Percentiles rank a stretch among this genome's conserved stretches.
phyloP scores from a whole-genome alignment of 2,888 invertebrate genomes.

The Neoascia interrupta region DNA sequence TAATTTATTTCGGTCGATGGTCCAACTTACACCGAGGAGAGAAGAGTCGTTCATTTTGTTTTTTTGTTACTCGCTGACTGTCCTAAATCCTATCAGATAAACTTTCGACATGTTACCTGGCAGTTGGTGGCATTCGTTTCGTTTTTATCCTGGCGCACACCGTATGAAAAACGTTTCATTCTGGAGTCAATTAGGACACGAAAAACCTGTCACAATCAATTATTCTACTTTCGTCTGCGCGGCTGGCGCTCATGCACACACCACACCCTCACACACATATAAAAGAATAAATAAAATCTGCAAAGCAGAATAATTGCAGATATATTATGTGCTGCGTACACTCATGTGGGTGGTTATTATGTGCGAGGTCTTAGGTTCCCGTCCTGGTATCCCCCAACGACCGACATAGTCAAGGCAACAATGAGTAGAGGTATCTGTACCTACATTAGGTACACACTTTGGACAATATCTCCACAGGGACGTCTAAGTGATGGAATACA shows the following conservation, averaged over 20 bases:
- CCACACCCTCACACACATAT: background rate
- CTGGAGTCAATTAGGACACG: slow-evolving; percentile 45
- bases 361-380: too few relatives aligned
- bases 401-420: too few relatives aligned
- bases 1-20: slow-evolving; percentile 28
- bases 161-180: background rate
- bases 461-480: too few relatives aligned
- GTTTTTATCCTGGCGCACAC: background rate
- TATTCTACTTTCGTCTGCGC: slow-evolving; percentile 31
- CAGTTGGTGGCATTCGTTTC: slow-evolving; percentile 4
- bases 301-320: slow-evolving; percentile 10
- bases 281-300: background rate
- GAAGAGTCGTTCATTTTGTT: slow-evolving; percentile 14
- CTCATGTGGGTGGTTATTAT: too few relatives aligned
- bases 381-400: too few relatives aligned
- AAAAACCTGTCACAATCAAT: slow-evolving; percentile 57
- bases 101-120: slow-evolving; percentile 29
- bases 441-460: too few relatives aligned
- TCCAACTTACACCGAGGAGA: background rate
- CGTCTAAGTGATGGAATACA: slow-evolving; percentile 24
- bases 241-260: too few relatives aligned
- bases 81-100: slow-evolving; percentile 19
- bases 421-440: too few relatives aligned
- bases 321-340: background rate
- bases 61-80: too few relatives aligned